Conservation (phyloP, 2,113 vertebrate genomes). For the Leuciscus idus region DNA sequence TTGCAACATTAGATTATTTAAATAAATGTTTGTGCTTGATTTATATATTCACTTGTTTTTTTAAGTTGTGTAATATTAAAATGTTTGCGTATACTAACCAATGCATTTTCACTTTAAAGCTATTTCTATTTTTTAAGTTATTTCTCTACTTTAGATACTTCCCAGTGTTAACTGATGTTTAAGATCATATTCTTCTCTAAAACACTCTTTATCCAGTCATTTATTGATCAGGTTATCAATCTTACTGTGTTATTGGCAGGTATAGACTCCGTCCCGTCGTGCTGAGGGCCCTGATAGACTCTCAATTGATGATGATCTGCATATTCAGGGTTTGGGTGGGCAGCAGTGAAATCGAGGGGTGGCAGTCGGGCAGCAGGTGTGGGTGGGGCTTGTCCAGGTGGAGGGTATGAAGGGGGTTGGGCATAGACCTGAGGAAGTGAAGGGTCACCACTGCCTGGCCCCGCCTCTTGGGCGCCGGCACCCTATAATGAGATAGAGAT, state of each 20-base stretch:
- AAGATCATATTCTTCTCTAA: background rate
- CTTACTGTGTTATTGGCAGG: conserved; percentile 69
- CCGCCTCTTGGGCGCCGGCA: conserved; percentile 74
- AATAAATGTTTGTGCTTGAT: conserved; percentile 37
- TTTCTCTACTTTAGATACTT: background rate
- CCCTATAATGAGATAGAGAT: conserved; percentile 65
- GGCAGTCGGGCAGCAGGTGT: conserved; percentile 69
- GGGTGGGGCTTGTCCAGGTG: conserved; percentile 73
- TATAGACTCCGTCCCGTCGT: conserved; percentile 70
- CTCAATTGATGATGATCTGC: conserved; percentile 77
- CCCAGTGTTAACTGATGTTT: background rate
- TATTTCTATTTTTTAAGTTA: background rate
- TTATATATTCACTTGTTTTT: conserved; percentile 37
- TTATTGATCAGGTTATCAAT: conserved; percentile 11
- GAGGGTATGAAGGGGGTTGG: conserved; percentile 75
- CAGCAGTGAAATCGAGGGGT: conserved; percentile 74
- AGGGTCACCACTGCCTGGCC: conserved; percentile 72
- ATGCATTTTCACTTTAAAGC: background rate
- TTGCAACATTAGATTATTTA: background rate
- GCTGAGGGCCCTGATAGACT: conserved; percentile 77
- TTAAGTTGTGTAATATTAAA: background rate
- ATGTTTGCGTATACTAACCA: too few relatives aligned
- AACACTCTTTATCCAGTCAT: background rate
- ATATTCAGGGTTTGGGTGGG: conserved; percentile 73
- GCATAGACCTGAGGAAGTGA: conserved; percentile 77